Base-by-base conservation (phyloP, 2,888 invertebrate species). In the Lypha dubia region DNA sequence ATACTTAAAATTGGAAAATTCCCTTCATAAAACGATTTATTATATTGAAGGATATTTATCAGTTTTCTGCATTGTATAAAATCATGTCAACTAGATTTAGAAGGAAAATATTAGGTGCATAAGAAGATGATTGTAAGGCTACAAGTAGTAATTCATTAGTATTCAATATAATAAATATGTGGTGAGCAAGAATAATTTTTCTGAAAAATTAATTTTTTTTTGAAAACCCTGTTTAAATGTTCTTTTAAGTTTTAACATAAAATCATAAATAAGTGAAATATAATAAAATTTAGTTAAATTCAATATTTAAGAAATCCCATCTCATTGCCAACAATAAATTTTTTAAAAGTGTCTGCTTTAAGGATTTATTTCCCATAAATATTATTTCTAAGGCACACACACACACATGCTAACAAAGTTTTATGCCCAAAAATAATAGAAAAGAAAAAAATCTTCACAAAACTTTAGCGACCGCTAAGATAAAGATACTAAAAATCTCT, bases 401-500 rank as follows among this genome's bases (percentile, higher is more conserved):
- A 6, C 53, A 53, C 11, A 44, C 7, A 56, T 35, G 0, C n/a
- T 28, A n/a, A 63, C 13, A 56, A 1, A 28, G 1, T n/a, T 49
- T 17, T 65, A 6, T 49, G 8, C 13, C 28, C 46, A n/a, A 4
- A 6, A 20, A 20, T 6, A 41, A 32, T 1, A 11, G 13, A 32
- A 51, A 58, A 58, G 3, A 0, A 1, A 1, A 15, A 1, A 46
- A n/a, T n/a, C n/a, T n/a, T n/a, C n/a, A 22, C 1, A 62, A 15
- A 15, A 44, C 2, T 15, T 15, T 44, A 20, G 15, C 9, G 15
- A 70, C 13, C 20, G 41, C 56, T 13, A 62, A 70, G 28, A 71
- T 65, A n/a, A 35, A 65, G 53, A 79, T 71, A 58, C 56, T 56
- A 58, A 65, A 79, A 56, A 71, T 17, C 38, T 38, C 65, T 71